Evolutionary conservation across 2,113 vertebrate genomes (phyloP), one percentile per base, ranked within the genome.

Genomic region (Conger conger): DNA sequence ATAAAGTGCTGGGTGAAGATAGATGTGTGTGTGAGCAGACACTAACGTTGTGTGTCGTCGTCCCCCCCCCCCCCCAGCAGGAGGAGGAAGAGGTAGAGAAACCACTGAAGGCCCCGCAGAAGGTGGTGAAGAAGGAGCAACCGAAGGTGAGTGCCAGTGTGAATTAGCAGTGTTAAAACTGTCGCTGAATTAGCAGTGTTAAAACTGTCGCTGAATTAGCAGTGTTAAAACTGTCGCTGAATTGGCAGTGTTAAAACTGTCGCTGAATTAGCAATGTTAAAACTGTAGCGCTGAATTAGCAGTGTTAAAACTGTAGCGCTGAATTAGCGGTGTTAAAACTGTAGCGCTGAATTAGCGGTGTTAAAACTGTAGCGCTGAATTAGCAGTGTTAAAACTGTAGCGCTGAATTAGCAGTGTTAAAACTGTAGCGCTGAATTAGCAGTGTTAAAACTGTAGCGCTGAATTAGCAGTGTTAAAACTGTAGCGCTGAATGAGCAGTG

Each of bases 101-200:
- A 63, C 2, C 85, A 53, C 83, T 86, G 82, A 37, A 91, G 87
- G n/a, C 68, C 0, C 68, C 4, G 27, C 92, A 90, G 9, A n/a
- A n/a, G n/a, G n/a, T n/a, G n/a, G 88, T 68, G 40, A 93, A 90
- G 53, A 93, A 89, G 63, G 91, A 90, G 9, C 90, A 89, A 37
- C 85, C 35, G 0, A 90, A 91, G 89, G 92, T 83, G 36, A 84
- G 88, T 86, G 82, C 8, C 36, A 16, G 27, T 30, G 60, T 68
- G n/a, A 4, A 17, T 35, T 8, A 3, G 0, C 17, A 11, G 68
- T n/a, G 68, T 63, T 4, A 27, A 20, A 30, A 13, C 68, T 73
- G 68, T 2, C 23, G 18, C 1, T 73, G n/a, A 73, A 2, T 20
- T 23, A 27, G 18, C 54, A 57, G 54, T 1, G 40, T 63, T 82